Conservation (phyloP, 2,888 invertebrate species). For the Didymodactylos carnosus region DNA sequence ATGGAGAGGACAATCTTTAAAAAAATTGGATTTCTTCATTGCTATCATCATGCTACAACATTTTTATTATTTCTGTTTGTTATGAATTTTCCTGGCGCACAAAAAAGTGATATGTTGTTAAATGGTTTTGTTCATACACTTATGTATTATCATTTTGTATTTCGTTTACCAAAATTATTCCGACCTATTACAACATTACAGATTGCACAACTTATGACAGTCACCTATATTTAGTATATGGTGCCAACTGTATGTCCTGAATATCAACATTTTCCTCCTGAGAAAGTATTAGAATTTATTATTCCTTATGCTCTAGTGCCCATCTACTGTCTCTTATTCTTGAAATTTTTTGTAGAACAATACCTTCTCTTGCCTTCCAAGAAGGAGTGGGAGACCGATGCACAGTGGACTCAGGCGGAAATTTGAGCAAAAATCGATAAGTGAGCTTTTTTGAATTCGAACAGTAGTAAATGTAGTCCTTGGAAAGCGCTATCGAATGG, state of each 20-base stretch:
- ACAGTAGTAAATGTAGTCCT: too few species aligned
- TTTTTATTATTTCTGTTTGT: not conserved
- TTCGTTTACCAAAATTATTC: not conserved
- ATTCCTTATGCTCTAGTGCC: not conserved
- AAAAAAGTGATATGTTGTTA: not conserved
- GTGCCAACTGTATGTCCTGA: not conserved
- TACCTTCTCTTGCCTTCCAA: not conserved
- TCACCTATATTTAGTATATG: not conserved
- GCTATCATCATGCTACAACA: not conserved
- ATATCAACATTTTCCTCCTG: not conserved
- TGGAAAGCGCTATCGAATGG: too few species aligned
- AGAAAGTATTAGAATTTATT: not conserved
- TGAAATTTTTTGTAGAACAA: not conserved
- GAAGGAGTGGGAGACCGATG: too few species aligned
- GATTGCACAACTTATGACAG: not conserved
- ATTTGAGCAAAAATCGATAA: too few species aligned
- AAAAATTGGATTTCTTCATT: not conserved
- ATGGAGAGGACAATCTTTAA: not conserved
- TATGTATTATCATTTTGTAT: not conserved
- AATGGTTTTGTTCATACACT: not conserved
- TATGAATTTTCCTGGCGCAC: not conserved
- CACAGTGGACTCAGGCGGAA: too few species aligned
- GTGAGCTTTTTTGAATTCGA: too few species aligned
- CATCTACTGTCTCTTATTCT: not conserved
- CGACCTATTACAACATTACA: not conserved